These are phyloP conservation scores for Helostoma temminkii DNA, from an alignment of 2,797 vertebrate genomes.

Conservation along the genomic window DNA sequence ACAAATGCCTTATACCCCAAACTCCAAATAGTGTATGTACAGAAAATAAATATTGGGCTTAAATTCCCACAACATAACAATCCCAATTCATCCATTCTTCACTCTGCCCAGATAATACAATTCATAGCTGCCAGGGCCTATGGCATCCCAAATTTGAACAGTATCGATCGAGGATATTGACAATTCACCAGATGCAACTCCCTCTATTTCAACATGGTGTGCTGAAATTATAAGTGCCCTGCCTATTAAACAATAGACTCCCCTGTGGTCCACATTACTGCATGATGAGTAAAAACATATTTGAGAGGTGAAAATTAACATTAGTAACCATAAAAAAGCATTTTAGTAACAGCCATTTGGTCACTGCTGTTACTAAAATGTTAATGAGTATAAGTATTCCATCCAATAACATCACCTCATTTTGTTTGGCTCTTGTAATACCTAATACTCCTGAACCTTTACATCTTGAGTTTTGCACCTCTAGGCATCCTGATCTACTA, in stretches of 20 bases:
- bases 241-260: constrained; percentile 67
- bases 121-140: constrained; percentile 80
- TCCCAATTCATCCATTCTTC: constrained; percentile 72
- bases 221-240: constrained; percentile 73
- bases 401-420: constrained; percentile 40
- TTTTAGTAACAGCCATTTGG: constrained; percentile 46
- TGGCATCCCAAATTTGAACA: constrained; percentile 80
- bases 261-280: constrained; percentile 50
- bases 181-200: constrained; percentile 77
- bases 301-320: constrained; percentile 58
- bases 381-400: constrained; percentile 47
- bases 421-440: constrained; percentile 49
- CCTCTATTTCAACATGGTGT: constrained; percentile 64
- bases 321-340: constrained; percentile 52
- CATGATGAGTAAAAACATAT: constrained; percentile 63
- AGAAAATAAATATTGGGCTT: constrained; percentile 75
- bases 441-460: constrained; percentile 53
- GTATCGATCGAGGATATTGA: constrained; percentile 85
- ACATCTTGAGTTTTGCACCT: constrained; percentile 49
- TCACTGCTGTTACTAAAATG: constrained; percentile 57
- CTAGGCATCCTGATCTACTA: constrained; percentile 46
- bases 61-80: constrained; percentile 78
- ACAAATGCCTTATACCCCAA: constrained; percentile 59
- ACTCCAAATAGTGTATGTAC: constrained; percentile 60
- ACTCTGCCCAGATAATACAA: constrained; percentile 77